Evolutionary conservation across 2,797 vertebrate genomes (phyloP), one percentile per base, ranked within the genome.

Genomic region (Poeciliopsis infans): DNA sequence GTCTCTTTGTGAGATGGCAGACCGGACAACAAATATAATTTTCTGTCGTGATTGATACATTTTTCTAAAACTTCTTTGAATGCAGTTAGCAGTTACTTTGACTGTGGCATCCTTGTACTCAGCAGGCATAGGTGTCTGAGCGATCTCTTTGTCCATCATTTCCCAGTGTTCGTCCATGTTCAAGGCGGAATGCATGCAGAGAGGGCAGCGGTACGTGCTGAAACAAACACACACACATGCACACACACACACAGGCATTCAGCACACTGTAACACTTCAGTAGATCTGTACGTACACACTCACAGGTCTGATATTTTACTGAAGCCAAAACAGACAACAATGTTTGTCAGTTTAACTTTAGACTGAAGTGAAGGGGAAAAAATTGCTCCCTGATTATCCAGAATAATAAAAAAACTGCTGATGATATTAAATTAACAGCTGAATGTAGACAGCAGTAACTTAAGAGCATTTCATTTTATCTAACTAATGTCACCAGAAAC

Each of bases 161-260:
- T 95, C 94, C 98, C 98, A 99, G 75, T 95, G 95, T 5, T 91
- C 76, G 3, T 92, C 91, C 98, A 99, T 98, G 80, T 97, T 89
- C 70, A 96, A 88, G 4, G 95, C 97, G 0, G 97, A 98, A 81
- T 96, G 97, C 97, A 98, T 98, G 87, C 98, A 99, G 74, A 99
- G 82, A 0, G 98, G 98, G 86, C 98, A 99, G 76, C 98, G 95
- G 90, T 98, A 99, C 3, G 93, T 96, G 80, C 98, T 99, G 87
- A 46, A 77, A 84, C 41, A 82, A 74, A 78, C 2, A 61, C 36
- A 18, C 25, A 49, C 31, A 20, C 13, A 31, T 2, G 12, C 5
- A 57, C 33, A 13, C 23, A 83, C 41, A 80, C 74, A 78, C 2
- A 49, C 36, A 18, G 12, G 12, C 25, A 47, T 16, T 76, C 23